These are phyloP conservation scores for Lycodopsis pacificus DNA, from an alignment of 2,797 vertebrate genomes.

Conservation along the genomic window DNA sequence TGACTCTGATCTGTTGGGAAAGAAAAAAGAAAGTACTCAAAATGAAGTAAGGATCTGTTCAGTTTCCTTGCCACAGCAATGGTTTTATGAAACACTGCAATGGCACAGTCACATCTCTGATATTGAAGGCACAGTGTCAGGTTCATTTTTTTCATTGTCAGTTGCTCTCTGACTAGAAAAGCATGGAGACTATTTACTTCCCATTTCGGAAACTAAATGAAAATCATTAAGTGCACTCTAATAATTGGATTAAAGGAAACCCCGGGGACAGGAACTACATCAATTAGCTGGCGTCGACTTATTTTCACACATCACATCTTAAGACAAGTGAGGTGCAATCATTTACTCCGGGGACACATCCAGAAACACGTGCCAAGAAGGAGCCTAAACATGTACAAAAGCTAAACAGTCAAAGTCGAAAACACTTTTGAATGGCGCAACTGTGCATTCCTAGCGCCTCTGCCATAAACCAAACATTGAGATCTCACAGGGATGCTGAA, in stretches of 20 bases:
- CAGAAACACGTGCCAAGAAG: conserved; percentile 54
- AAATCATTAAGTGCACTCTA: conserved; percentile 62
- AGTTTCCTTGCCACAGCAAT: neutral
- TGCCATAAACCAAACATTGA: conserved; percentile 66
- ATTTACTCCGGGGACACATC: conserved; percentile 61
- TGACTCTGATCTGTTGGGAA: conserved; percentile 14
- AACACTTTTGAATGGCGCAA: conserved; percentile 51
- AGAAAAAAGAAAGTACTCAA: neutral
- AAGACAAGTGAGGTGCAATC: conserved; percentile 66
- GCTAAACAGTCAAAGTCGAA: conserved; percentile 59
- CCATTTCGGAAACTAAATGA: conserved; percentile 51
- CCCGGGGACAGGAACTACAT: conserved; percentile 60
- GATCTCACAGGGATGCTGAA: conserved; percentile 67
- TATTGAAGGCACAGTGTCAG: neutral
- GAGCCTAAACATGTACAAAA: conserved; percentile 53
- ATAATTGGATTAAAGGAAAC: conserved; percentile 66
- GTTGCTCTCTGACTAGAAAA: conserved; percentile 25
- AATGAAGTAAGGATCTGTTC: conserved; percentile 31
- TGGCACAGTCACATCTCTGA: neutral
- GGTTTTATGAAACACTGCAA: conserved; percentile 29
- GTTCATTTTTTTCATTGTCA: conserved; percentile 6
- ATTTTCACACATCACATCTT: conserved; percentile 70
- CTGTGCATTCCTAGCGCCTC: conserved; percentile 59
- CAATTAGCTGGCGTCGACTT: conserved; percentile 72
- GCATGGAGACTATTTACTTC: conserved; percentile 48